These are phyloP conservation scores for Drosophila bifasciata DNA, from an alignment of 1,140 invertebrate genomes.

Conservation along the genomic window DNA sequence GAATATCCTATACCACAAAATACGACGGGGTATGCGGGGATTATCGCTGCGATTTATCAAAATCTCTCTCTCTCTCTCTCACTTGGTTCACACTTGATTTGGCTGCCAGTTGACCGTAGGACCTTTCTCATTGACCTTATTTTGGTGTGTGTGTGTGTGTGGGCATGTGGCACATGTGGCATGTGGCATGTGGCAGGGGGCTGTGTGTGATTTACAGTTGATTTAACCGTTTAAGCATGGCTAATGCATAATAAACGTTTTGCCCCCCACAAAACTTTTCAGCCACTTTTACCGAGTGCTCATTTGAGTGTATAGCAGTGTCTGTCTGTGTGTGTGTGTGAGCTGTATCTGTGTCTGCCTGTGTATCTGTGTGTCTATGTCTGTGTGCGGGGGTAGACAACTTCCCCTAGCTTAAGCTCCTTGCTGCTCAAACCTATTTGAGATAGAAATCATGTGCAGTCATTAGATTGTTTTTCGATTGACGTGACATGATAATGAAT, in stretches of 20 bases:
- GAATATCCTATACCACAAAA: slow-evolving; percentile 11
- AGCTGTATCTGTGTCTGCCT: not conserved
- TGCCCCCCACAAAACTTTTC: slow-evolving; percentile 69
- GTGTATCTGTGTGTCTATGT: slow-evolving; percentile 24
- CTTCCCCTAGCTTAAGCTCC: slow-evolving; percentile 24
- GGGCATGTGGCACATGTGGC: too few species aligned
- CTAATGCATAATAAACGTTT: slow-evolving; percentile 80
- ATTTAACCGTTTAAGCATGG: slow-evolving; percentile 77
- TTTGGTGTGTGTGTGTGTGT: too few species aligned
- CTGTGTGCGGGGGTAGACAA: slow-evolving; percentile 24
- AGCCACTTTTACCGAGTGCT: slow-evolving; percentile 28
- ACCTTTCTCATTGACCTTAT: slow-evolving; percentile 39
- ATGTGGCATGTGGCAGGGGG: slow-evolving; percentile 11
- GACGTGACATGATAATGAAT: slow-evolving; percentile 84
- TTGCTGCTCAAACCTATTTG: slow-evolving; percentile 55
- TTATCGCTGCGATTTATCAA: slow-evolving; percentile 46
- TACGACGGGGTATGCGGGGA: too few species aligned
- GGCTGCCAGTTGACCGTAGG: slow-evolving; percentile 44
- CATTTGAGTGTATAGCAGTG: slow-evolving; percentile 1
- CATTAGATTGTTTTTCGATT: slow-evolving; percentile 83
- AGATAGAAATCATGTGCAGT: slow-evolving; percentile 83
- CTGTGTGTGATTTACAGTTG: slow-evolving; percentile 70
- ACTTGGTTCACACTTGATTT: slow-evolving; percentile 52
- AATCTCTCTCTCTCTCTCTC: too few species aligned
- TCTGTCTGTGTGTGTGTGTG: slow-evolving; percentile 6